Percentiles rank a stretch among this genome's conserved stretches.
Evolutionary conservation across 2,888 invertebrate genomes (phyloP).

Genomic region (Aphrophora alni): DNA sequence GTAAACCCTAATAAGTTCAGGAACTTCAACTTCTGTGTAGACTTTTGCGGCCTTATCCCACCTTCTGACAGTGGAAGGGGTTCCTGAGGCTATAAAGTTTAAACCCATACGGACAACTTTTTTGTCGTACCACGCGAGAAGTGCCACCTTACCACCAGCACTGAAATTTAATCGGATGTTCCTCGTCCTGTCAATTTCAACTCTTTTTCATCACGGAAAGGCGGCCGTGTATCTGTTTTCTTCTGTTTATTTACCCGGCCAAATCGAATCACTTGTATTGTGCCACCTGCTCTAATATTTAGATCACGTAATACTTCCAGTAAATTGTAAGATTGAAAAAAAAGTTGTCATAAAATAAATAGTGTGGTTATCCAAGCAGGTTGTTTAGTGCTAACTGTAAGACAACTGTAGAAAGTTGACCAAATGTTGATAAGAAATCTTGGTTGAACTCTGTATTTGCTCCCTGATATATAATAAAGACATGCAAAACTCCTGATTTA

Average conservation of each 20-base stretch:
- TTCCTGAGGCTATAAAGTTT: conserved; percentile 22
- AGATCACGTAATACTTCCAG: conserved; percentile 41
- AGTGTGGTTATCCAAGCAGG: conserved; percentile 3
- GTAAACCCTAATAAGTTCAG: conserved; percentile 21
- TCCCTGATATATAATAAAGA: conserved; percentile 49
- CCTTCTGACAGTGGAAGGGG: conserved; percentile 11
- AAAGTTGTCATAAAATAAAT: conserved; percentile 43
- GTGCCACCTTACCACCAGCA: not conserved
- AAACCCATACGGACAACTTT: conserved; percentile 17
- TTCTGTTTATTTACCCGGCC: conserved; percentile 19
- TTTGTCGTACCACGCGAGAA: conserved; percentile 24
- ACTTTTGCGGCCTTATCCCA: conserved; percentile 17
- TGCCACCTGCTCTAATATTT: conserved; percentile 42
- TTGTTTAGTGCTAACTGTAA: conserved; percentile 39
- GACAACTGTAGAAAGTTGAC: conserved; percentile 42
- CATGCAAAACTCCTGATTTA: conserved; percentile 44
- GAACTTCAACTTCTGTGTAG: conserved; percentile 19
- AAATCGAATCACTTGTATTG: conserved; percentile 44
- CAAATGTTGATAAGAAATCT: conserved; percentile 34
- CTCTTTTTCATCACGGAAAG: conserved; percentile 9
- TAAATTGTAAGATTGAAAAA: conserved; percentile 44
- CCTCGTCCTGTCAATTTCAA: conserved; percentile 13
- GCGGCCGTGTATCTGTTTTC: conserved; percentile 26
- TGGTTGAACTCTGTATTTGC: conserved; percentile 40
- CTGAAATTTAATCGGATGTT: conserved; percentile 16